phyloP scores from a whole-genome alignment of 2,888 invertebrate genomes.

The Eupithecia subumbrata region DNA sequence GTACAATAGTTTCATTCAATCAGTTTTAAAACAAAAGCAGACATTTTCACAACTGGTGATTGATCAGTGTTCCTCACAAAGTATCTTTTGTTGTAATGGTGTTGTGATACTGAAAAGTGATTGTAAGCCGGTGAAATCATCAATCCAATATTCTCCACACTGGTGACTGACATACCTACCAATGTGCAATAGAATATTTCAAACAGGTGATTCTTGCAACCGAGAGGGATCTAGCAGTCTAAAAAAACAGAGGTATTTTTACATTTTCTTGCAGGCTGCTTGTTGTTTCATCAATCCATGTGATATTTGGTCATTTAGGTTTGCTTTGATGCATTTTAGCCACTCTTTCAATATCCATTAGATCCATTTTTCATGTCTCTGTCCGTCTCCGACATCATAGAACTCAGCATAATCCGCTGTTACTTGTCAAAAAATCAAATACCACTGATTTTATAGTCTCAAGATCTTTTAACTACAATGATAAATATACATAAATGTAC shows the following conservation, averaged over 20 bases:
- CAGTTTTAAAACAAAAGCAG: constrained; percentile 38
- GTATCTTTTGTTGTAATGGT: constrained; percentile 39
- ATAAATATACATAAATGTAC: constrained; percentile 58
- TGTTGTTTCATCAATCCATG: constrained; percentile 16
- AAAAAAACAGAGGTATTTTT: constrained; percentile 61
- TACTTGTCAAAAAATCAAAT: constrained; percentile 54
- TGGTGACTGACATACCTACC: constrained; percentile 61
- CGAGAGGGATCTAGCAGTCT: constrained; percentile 33
- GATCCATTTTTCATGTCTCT: background rate
- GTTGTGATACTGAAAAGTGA: constrained; percentile 80
- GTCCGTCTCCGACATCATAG: constrained; percentile 22
- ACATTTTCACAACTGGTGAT: constrained; percentile 56
- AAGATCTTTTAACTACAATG: constrained; percentile 60
- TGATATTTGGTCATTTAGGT: constrained; percentile 11
- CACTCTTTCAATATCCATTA: constrained; percentile 10
- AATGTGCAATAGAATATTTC: constrained; percentile 47
- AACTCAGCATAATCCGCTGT: constrained; percentile 26
- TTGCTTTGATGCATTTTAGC: constrained; percentile 8
- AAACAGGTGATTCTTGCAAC: constrained; percentile 42
- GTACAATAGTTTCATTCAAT: constrained; percentile 42
- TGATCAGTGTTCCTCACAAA: constrained; percentile 44
- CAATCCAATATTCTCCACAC: constrained; percentile 56
- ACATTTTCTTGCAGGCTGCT: constrained; percentile 28
- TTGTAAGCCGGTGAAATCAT: constrained; percentile 76
- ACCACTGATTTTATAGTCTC: constrained; percentile 66